phyloP scores from a whole-genome alignment of 2,888 invertebrate genomes.

The Amphipyra berbera region DNA sequence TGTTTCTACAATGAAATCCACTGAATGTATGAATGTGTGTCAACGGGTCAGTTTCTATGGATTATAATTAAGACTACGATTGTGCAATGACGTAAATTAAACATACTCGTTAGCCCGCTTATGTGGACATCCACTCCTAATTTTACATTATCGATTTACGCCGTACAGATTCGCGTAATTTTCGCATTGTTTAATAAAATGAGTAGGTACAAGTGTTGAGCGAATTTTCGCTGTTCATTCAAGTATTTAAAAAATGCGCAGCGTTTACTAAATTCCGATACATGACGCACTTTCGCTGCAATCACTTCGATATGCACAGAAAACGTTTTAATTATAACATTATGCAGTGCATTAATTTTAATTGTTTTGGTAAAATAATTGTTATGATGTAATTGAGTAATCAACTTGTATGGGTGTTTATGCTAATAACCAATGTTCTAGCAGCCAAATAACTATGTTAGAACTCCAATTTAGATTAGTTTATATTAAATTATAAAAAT shows the following conservation, averaged over 20 bases:
- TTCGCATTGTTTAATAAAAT: conserved; percentile 13
- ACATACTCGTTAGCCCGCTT: conserved; percentile 22
- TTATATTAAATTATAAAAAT: conserved; percentile 22
- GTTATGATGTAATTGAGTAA: background rate
- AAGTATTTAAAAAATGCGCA: conserved; percentile 25
- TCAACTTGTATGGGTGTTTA: conserved; percentile 5
- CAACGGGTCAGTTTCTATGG: conserved; percentile 64
- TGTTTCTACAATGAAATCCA: conserved; percentile 54
- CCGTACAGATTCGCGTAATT: conserved; percentile 2
- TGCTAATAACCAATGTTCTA: conserved; percentile 1
- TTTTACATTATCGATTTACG: conserved; percentile 12
- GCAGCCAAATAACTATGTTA: conserved; percentile 12
- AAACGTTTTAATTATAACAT: conserved; percentile 32
- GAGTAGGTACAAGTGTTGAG: background rate
- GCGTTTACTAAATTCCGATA: conserved; percentile 22
- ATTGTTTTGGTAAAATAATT: conserved; percentile 16
- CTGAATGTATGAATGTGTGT: conserved; percentile 60
- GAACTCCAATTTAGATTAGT: conserved; percentile 4
- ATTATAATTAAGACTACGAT: conserved; percentile 62
- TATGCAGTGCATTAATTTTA: conserved; percentile 33
- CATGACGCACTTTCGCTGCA: conserved; percentile 22
- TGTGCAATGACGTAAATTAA: conserved; percentile 49
- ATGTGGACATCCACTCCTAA: conserved; percentile 13
- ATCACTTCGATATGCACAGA: conserved; percentile 24
- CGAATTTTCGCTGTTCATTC: conserved; percentile 14